phyloP scores from a whole-genome alignment of 2,888 invertebrate species.

The Scrobipalpa atriplicella region DNA sequence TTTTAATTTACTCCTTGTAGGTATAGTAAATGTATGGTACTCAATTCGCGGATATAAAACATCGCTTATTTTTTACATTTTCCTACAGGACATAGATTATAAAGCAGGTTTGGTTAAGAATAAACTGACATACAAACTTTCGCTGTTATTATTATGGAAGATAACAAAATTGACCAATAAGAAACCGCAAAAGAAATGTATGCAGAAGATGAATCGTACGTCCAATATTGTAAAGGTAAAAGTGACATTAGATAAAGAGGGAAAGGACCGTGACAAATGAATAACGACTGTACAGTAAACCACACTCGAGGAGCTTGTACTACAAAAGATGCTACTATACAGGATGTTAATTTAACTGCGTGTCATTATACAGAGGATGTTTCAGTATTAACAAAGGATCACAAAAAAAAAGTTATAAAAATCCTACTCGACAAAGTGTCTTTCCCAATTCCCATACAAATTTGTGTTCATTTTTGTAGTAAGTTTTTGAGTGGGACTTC shows the following conservation, averaged over 20 bases:
- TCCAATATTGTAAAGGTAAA: neutral
- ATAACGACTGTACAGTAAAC: neutral
- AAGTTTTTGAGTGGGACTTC: too few relatives aligned
- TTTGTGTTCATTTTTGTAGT: too few relatives aligned
- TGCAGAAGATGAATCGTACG: slow-evolving; percentile 3
- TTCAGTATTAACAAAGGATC: too few relatives aligned
- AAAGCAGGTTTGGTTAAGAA: neutral
- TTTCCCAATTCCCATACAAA: too few relatives aligned
- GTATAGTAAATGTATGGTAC: too few relatives aligned
- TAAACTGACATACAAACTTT: neutral
- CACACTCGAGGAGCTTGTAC: neutral
- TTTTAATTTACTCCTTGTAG: too few relatives aligned
- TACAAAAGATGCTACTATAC: neutral
- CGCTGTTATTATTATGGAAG: neutral
- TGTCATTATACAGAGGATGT: too few relatives aligned
- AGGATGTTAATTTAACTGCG: too few relatives aligned
- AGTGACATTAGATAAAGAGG: slow-evolving; percentile 11
- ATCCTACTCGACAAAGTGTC: too few relatives aligned
- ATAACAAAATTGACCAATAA: neutral
- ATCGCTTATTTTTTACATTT: too few relatives aligned
- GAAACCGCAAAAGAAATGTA: neutral
- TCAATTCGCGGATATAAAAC: too few relatives aligned
- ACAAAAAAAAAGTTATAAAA: too few relatives aligned
- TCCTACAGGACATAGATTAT: neutral
- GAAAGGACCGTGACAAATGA: slow-evolving; percentile 5